Base-by-base conservation (phyloP, 2,113 vertebrate species). In the Myiagra hebetior region DNA sequence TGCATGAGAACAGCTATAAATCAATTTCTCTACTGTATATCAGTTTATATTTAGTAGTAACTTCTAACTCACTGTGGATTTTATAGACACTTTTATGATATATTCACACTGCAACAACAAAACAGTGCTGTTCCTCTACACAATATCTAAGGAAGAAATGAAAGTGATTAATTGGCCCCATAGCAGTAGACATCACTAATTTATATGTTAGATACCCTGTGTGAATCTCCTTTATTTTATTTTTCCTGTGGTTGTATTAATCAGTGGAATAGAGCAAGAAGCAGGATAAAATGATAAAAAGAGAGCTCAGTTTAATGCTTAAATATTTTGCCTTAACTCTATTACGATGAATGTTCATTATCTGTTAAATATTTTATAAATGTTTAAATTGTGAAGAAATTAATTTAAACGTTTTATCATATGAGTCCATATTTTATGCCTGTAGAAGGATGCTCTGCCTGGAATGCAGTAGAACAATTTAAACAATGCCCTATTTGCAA, bases 21-120 rank as follows among this genome's bases (percentile, higher is more conserved):
- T 96, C 53, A 89, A 49, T 24, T 89, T 85, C 52, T 92, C 31
- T 60, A 55, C 16, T 72, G 53, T 75, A 90, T 31, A 87, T 93
- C 88, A 89, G 19, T 79, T 92, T 89, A 68, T 86, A 87, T 74
- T 91, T 93, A 52, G 33, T 89, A 83, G 84, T 77, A 91, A 92
- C 74, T 81, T 46, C 6, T 94, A 85, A 94, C 88, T 94, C 78
- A 80, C 52, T 78, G 27, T 72, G 81, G 50, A 55, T 91, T 96
- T 97, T 93, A 90, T 67, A 74, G 72, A n/a, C 44, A 68, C 15
- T 89, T 85, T 57, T 86, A 94, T 85, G 64, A 73, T 55, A 74
- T 80, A 87, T 53, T 77, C 63, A 70, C 39, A 70, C 23, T 67
- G 41, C 52, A 87, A 47, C 31, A 84, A 83, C 67, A 77, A 87